These are phyloP conservation scores for Phylloscopus collybita DNA, from an alignment of 2,797 vertebrate genomes.

Conservation along the genomic window DNA sequence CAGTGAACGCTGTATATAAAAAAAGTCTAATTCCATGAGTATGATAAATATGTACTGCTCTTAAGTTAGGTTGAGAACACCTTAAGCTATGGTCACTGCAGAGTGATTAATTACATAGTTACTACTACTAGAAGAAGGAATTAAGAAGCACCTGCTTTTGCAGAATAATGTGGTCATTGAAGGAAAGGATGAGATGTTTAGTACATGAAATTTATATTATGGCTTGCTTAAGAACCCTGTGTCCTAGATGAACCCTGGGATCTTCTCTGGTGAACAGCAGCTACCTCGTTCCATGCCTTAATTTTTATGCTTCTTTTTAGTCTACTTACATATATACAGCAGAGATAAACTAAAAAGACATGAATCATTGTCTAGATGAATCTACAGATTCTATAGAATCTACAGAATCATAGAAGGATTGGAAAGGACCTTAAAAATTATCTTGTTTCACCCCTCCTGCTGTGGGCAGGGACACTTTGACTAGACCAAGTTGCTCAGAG, in stretches of 20 bases:
- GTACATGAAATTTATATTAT: not conserved
- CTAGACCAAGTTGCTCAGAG: not conserved
- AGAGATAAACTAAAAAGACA: not conserved
- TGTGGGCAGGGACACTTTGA: not conserved
- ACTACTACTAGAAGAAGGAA: not conserved
- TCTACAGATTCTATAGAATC: not conserved
- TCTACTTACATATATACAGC: fast-evolving
- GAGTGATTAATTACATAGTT: not conserved
- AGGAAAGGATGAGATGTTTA: not conserved
- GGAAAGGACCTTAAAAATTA: not conserved
- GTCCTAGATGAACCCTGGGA: not conserved
- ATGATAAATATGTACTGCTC: not conserved
- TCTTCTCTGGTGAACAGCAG: not conserved
- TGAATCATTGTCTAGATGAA: no score
- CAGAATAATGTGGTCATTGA: not conserved
- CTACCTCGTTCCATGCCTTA: not conserved
- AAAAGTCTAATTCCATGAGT: not conserved
- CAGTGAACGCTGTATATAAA: not conserved
- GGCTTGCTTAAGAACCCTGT: not conserved
- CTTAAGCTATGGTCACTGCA: not conserved
- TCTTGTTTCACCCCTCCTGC: not conserved
- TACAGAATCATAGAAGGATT: not conserved
- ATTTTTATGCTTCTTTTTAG: not conserved
- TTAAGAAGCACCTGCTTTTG: not conserved
- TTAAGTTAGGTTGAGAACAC: not conserved